Conservation (phyloP, 2,888 invertebrate species). For the Cheilosia impressa region DNA sequence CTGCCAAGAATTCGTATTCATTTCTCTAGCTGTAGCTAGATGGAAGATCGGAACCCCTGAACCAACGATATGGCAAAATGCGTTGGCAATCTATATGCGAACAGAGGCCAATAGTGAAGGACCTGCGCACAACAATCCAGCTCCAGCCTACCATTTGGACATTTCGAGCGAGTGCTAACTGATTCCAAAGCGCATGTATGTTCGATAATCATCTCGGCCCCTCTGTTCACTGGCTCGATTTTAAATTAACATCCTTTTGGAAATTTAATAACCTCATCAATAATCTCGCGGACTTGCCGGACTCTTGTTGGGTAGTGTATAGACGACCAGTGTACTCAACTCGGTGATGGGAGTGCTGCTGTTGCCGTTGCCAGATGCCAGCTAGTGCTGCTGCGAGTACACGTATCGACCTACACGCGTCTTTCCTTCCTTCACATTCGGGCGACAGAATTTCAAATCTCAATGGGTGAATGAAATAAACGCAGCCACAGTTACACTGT, state of each 20-base stretch:
- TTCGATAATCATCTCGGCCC: slow-evolving; percentile 76
- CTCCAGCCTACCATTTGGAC: slow-evolving; percentile 41
- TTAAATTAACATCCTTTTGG: slow-evolving; percentile 77
- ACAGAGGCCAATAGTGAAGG: slow-evolving; percentile 16
- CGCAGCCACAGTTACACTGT: slow-evolving; percentile 22
- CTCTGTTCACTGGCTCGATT: slow-evolving; percentile 75
- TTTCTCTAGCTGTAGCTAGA: slow-evolving; percentile 37
- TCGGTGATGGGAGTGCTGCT: slow-evolving; percentile 49
- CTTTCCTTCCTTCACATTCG: slow-evolving; percentile 60
- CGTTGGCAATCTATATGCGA: slow-evolving; percentile 69
- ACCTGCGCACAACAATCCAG: slow-evolving; percentile 42
- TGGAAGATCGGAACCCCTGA: slow-evolving; percentile 52
- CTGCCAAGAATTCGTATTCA: slow-evolving; percentile 63
- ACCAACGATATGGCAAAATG: slow-evolving; percentile 69
- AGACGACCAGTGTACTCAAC: slow-evolving; percentile 41
- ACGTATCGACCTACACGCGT: slow-evolving; percentile 72
- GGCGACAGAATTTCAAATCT: slow-evolving; percentile 65
- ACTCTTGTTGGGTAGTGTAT: slow-evolving; percentile 33
- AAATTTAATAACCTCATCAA: slow-evolving; percentile 77
- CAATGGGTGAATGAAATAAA: slow-evolving; percentile 45
- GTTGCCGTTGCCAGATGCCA: slow-evolving; percentile 24
- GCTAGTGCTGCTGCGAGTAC: background rate
- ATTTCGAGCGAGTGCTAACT: slow-evolving; percentile 68
- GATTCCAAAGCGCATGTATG: slow-evolving; percentile 75
- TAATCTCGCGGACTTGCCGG: slow-evolving; percentile 68